Base-by-base conservation (phyloP, 2,888 invertebrate species). In the Caenorhabditis zanzibari region DNA sequence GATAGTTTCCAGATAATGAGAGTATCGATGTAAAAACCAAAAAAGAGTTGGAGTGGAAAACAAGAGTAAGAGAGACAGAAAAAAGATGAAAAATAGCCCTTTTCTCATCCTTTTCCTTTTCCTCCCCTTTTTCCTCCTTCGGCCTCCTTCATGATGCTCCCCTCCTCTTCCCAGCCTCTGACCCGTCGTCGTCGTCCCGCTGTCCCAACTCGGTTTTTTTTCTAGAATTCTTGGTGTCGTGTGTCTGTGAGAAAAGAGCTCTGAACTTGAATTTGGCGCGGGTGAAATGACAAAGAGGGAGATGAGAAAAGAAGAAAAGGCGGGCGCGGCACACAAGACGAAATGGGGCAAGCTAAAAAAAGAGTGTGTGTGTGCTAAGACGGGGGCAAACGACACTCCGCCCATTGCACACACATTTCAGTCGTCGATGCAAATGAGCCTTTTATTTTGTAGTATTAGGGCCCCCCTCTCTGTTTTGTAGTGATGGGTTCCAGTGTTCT, bases 261-360 rank as follows among this genome's bases (percentile, higher is more conserved):
- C n/a, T 14, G 28, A 58, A 71, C 56, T 71, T 71, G 71, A 71
- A 71, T 71, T 71, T 47, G 58, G 58, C 71, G 69, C n/a, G 38
- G 71, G 41, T 58, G 56, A 28, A 71, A 44, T 26, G 58, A 58
- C 69, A 41, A 69, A 54, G 38, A 38, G 38, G 69, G 7, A 47
- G 54, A 38, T 14, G 41, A 56, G 54, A 69, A 32, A 32, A 52
- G 22, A 24, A 38, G 32, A 16, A 26, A 56, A 7, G 24, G 38
- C 2, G 12, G 14, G 14, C 38, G 59, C 44, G 24, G 26, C 22
- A 47, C 22, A 47, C 14, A 47, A 41, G 26, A 52, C 19, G 38
- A 32, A 63, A 38, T 7, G 28, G 64, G 61, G 47, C 19, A 19
- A 24, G 2, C 14, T 22, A 38, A 54, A 54, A 54, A 54, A 26